Percentiles rank a stretch among this genome's conserved stretches.
phyloP scores from a whole-genome alignment of 2,797 vertebrate genomes.

The Lindbergichthys nudifrons region DNA sequence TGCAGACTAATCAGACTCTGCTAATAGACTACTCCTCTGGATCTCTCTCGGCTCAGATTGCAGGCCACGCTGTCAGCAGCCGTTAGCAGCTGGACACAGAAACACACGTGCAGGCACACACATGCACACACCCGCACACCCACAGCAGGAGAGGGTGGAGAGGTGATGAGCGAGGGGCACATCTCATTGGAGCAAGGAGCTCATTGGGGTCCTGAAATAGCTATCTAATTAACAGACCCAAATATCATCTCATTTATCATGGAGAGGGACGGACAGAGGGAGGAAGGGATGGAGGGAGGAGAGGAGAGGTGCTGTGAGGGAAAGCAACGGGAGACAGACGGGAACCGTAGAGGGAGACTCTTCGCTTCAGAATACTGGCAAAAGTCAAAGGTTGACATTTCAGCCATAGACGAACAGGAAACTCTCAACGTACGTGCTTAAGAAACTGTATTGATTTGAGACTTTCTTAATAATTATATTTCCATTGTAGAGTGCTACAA shows the following conservation, averaged over 20 bases:
- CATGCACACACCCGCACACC: not conserved
- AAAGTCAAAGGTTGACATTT: conserved; percentile 15
- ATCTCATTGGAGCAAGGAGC: conserved; percentile 67
- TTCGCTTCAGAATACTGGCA: conserved; percentile 24
- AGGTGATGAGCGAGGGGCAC: conserved; percentile 66
- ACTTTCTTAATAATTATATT: not conserved
- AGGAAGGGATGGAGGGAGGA: conserved; percentile 26
- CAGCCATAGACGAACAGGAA: not conserved
- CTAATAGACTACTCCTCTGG: conserved; percentile 55
- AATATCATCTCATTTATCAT: conserved; percentile 81
- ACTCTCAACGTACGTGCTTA: not conserved
- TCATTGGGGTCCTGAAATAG: conserved; percentile 78
- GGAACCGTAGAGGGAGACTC: conserved; percentile 15
- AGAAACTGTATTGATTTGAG: not conserved
- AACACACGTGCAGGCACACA: conserved; percentile 18
- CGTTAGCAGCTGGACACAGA: conserved; percentile 62
- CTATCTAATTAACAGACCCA: conserved; percentile 81
- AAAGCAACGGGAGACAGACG: conserved; percentile 32
- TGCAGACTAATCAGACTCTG: conserved; percentile 53
- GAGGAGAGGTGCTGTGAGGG: conserved; percentile 18
- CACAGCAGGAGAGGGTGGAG: conserved; percentile 50
- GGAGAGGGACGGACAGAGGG: conserved; percentile 56
- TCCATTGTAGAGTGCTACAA: not conserved
- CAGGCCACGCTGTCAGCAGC: conserved; percentile 52
- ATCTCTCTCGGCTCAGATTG: conserved; percentile 41